These are phyloP conservation scores for Coreius guichenoti DNA, from an alignment of 2,797 vertebrate species.

Conservation along the genomic window DNA sequence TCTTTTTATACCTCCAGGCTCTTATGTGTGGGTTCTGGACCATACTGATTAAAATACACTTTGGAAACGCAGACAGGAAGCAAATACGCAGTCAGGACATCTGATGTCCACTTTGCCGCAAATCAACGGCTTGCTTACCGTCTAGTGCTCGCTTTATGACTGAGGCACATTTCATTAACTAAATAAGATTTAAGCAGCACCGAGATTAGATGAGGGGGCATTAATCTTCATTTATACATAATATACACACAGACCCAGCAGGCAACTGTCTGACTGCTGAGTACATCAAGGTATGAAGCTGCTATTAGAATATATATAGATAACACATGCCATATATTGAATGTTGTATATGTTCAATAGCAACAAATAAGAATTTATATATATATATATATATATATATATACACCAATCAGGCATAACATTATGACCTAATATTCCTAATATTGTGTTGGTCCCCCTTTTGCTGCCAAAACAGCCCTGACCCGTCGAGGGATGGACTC, in stretches of 20 bases:
- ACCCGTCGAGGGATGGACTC: no score
- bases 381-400: neutral
- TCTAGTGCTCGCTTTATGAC: slow-evolving; percentile 8
- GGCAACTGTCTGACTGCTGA: slow-evolving; percentile 24
- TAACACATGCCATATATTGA: neutral
- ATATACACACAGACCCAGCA: slow-evolving; percentile 31
- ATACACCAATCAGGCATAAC: no score
- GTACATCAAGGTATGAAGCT: neutral
- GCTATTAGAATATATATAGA: neutral
- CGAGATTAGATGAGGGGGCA: slow-evolving; percentile 23
- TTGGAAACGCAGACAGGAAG: neutral
- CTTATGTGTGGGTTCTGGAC: slow-evolving; percentile 8
- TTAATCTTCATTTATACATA: slow-evolving; percentile 49
- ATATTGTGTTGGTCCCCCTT: no score
- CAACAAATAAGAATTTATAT: neutral
- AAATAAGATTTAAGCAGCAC: slow-evolving; percentile 36
- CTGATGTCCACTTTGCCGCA: slow-evolving; percentile 51
- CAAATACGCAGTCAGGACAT: slow-evolving; percentile 33
- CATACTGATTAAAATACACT: slow-evolving; percentile 34
- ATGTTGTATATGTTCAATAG: neutral
- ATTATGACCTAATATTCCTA: no score
- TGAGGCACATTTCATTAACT: slow-evolving; percentile 34
- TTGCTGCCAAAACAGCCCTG: no score
- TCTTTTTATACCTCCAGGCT: slow-evolving; percentile 7
- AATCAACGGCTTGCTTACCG: slow-evolving; percentile 49